Evolutionary conservation across 2,113 vertebrate species (phyloP), one percentile per base, ranked within the genome.

Genomic region (Monarcha castaneiventris): DNA sequence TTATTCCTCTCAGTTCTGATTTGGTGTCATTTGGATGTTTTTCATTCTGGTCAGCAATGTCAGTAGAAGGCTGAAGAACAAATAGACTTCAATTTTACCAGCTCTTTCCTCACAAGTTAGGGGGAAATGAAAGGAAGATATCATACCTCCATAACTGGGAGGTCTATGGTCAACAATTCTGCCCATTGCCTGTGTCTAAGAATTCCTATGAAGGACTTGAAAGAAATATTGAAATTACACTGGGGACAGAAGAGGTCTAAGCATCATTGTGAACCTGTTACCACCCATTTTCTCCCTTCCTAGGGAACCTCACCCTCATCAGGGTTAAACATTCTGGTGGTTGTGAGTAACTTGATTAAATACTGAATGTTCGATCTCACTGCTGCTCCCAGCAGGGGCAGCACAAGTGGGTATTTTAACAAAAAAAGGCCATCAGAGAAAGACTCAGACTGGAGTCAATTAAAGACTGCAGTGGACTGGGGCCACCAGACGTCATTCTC

Each of bases 81-180:
- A 79, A 61, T 1, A 44, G 3, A 6, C 10, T 92, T 80, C 12
- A 44, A 13, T 54, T 82, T 76, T 76, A 16, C 29, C 19, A 41
- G 4, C 3, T 73, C 12, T 21, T 82, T 56, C 46, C 32, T 80
- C 25, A 59, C 2, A 68, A 71, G 11, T n/a, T 30, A 52, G 32
- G 9, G 0, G 1, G 3, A 13, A 44, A 26, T 9, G 19, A 13
- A 8, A 13, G 2, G 13, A 48, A 44, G 37, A 20, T 23, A 32
- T 33, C 26, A 33, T 29, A 48, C 13, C 3, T 67, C 26, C 1
- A 3, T 64, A 49, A 62, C 15, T 74, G 25, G 11, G 11, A 79
- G 6, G 37, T 39, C 29, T 77, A 4, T 16, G 3, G 26, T 63
- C 35, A 62, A 49, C 33, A 55, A 4, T 20, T 26, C 35, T 67